These are phyloP conservation scores for Hipposideros armiger DNA, from an alignment of 2,113 vertebrate species.

Conservation along the genomic window DNA sequence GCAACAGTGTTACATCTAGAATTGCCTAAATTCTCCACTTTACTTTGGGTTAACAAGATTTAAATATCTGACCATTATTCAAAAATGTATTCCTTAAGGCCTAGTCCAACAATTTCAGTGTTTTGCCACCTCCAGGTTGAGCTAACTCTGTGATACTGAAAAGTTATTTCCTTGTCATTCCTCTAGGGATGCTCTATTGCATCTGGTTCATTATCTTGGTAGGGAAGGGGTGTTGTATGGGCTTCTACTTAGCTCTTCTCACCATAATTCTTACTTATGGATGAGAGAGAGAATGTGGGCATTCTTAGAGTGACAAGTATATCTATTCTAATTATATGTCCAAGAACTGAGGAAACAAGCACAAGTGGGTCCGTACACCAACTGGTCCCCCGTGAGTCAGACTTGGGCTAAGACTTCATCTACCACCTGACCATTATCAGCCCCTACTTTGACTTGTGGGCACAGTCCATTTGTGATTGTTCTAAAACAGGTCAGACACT, in stretches of 20 bases:
- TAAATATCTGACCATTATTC: conserved; percentile 5
- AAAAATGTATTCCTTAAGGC: neutral
- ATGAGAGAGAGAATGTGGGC: neutral
- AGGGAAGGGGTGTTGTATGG: neutral
- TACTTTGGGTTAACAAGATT: neutral
- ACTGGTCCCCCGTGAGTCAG: neutral
- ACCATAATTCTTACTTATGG: neutral
- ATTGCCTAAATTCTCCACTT: neutral
- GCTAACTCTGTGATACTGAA: neutral
- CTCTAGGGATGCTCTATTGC: neutral
- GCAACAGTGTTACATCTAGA: neutral
- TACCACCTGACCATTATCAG: neutral
- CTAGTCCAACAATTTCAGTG: neutral
- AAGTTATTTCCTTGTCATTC: neutral
- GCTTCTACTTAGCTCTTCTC: neutral
- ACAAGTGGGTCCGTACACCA: too few species aligned
- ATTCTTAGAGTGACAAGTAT: neutral
- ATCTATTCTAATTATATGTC: neutral
- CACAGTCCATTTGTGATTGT: neutral
- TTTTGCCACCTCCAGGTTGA: neutral
- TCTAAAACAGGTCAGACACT: neutral
- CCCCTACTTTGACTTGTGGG: neutral
- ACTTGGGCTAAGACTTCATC: neutral
- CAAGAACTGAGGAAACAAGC: neutral
- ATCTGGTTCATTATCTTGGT: neutral